Conservation (phyloP, 2,113 vertebrate genomes). For the Corynorhinus townsendii region DNA sequence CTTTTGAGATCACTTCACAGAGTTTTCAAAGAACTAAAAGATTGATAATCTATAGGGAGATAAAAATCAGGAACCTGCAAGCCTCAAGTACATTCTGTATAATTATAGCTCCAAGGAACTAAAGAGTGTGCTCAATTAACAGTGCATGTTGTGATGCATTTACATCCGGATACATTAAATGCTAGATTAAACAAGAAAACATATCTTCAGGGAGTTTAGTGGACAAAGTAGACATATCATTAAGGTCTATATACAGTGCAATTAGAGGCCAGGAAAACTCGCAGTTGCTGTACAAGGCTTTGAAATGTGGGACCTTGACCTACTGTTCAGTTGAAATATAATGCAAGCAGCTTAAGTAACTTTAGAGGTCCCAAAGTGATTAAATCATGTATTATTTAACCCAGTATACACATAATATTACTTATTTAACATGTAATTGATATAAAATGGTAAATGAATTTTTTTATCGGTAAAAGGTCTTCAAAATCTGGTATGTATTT, state of each 20-base stretch:
- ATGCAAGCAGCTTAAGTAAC: neutral
- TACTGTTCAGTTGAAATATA: neutral
- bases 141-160: neutral
- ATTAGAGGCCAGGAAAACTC: neutral
- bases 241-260: conserved; percentile 17
- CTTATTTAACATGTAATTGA: neutral
- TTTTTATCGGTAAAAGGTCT: neutral
- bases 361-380: neutral
- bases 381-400: neutral
- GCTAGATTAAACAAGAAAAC: conserved; percentile 52
- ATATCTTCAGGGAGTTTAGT: conserved; percentile 3
- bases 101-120: neutral
- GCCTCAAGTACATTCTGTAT: neutral
- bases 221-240: neutral
- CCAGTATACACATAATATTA: neutral
- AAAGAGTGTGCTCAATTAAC: neutral
- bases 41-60: conserved; percentile 33
- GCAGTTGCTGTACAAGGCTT: neutral
- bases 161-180: conserved; percentile 19
- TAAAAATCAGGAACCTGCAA: conserved; percentile 37
- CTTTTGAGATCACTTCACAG: conserved; percentile 10
- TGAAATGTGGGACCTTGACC: neutral
- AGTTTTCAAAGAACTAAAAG: conserved; percentile 32
- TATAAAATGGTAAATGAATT: neutral
- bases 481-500: neutral